Evolutionary conservation across 1,140 invertebrate species (phyloP).

Genomic region (Neodiprion pinetum): DNA sequence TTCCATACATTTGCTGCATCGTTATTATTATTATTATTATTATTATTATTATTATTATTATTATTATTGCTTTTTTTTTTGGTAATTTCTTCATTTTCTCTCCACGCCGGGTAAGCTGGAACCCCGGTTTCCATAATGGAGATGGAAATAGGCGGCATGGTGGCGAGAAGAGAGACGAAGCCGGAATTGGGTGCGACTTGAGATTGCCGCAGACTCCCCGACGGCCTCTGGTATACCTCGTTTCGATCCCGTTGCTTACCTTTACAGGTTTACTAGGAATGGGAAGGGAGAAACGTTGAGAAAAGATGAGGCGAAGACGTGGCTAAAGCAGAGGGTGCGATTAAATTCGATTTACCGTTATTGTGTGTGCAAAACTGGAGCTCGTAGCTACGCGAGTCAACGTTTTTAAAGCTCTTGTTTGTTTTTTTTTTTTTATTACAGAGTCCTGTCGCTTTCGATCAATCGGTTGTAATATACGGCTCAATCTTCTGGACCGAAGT

Average conservation of each 20-base stretch:
- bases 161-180: not conserved
- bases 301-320: not conserved
- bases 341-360: not conserved
- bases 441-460: too few species aligned
- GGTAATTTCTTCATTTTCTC: not conserved
- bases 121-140: not conserved
- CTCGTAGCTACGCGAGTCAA: too few species aligned
- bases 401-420: too few species aligned
- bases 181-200: not conserved
- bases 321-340: not conserved
- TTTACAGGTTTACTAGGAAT: not conserved
- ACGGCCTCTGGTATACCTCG: not conserved
- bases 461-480: too few species aligned
- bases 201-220: not conserved
- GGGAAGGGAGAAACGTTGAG: not conserved
- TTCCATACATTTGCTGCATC: too few species aligned
- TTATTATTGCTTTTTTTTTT: not conserved
- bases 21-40: too few species aligned
- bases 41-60: too few species aligned
- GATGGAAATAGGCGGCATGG: not conserved
- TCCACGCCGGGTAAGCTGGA: not conserved
- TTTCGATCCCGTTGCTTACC: not conserved
- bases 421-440: too few species aligned
- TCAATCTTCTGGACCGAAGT: too few species aligned
- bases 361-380: not conserved